phyloP scores from a whole-genome alignment of 2,797 vertebrate genomes.

The Diceros bicornis region DNA sequence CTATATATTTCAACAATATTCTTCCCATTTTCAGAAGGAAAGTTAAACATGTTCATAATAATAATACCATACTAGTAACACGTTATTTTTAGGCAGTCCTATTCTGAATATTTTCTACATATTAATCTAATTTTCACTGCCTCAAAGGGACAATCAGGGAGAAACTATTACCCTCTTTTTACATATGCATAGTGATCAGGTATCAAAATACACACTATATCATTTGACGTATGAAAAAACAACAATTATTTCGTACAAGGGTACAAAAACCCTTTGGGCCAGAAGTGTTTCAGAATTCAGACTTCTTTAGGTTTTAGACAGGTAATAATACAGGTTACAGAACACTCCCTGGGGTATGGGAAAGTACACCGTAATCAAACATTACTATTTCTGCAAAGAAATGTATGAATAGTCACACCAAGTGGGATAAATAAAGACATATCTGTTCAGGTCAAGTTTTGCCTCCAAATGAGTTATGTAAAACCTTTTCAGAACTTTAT shows the following conservation, averaged over 20 bases:
- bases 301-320: neutral
- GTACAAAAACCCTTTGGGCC: neutral
- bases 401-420: slow-evolving; percentile 47
- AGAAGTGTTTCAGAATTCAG: slow-evolving; percentile 54
- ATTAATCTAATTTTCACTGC: slow-evolving; percentile 60
- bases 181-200: slow-evolving; percentile 22
- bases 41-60: neutral
- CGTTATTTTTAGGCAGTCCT: slow-evolving; percentile 45
- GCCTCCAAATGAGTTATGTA: neutral
- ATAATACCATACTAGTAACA: neutral
- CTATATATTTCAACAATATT: slow-evolving; percentile 45
- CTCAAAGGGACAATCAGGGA: neutral
- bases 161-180: slow-evolving; percentile 36
- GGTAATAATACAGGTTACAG: slow-evolving; percentile 16
- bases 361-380: slow-evolving; percentile 7
- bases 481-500: neutral
- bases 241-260: neutral
- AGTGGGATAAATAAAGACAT: slow-evolving; percentile 33
- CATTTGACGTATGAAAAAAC: neutral
- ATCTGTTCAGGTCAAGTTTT: neutral
- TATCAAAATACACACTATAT: slow-evolving; percentile 29
- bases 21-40: slow-evolving; percentile 41
- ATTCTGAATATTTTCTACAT: slow-evolving; percentile 35
- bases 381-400: slow-evolving; percentile 42
- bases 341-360: neutral